Base-by-base conservation (phyloP, 2,113 vertebrate species). In the Hyla sarda region DNA sequence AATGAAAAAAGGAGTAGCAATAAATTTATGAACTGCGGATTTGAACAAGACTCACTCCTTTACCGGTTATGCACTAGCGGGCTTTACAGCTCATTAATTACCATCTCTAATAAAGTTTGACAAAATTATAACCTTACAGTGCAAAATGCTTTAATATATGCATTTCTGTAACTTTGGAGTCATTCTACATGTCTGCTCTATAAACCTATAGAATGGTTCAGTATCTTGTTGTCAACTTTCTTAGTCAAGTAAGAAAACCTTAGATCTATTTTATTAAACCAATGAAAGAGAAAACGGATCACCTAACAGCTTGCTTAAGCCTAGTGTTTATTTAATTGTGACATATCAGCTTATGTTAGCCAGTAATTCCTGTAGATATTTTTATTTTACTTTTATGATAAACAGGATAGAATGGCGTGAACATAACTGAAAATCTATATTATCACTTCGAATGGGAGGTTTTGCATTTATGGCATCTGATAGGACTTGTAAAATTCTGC, bases 61-160 rank as follows among this genome's bases (percentile, higher is more conserved):
- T 92, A 92, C 93, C 60, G 92, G 94, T 93, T 92, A 94, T 82
- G 94, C 94, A 94, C 95, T 95, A 93, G 92, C 93, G 95, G 93
- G 91, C 93, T 95, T 95, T 95, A 95, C 94, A 95, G 95, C 93
- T 94, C 95, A 95, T 95, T 95, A 95, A 95, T 95, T 95, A 95
- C 92, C 92, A 93, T 92, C 93, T 92, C 94, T 95, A 95, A 95
- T 95, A 95, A 95, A 95, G 94, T 95, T 95, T 95, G 94, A 95
- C 95, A 95, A 95, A 95, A 95, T 95, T 94, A 95, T 95, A 95
- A 95, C 94, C 93, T 95, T 93, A 92, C 93, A 93, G 95, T 94
- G 93, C 94, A 93, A 94, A 95, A 94, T 92, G 92, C 93, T 94
- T 92, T 93, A 95, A 95, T 95, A 95, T 94, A 95, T 95, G 94